phyloP scores from a whole-genome alignment of 2,888 invertebrate genomes.

The Tanaodytes sp. region DNA sequence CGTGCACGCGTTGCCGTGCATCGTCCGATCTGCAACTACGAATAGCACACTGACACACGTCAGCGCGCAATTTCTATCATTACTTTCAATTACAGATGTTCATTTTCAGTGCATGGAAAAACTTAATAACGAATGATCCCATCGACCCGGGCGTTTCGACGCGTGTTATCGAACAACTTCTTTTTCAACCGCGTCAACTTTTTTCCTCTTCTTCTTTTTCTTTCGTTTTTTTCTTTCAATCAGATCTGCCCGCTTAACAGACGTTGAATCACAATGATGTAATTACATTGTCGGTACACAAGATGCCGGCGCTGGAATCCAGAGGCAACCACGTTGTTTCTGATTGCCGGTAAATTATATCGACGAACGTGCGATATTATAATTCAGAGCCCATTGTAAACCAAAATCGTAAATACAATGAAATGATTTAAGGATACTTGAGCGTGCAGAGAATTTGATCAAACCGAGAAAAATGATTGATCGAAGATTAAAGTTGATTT shows the following conservation, averaged over 20 bases:
- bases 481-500: too few relatives aligned
- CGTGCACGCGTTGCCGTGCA: slow-evolving; percentile 39
- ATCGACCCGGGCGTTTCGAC: slow-evolving; percentile 30
- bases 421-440: too few relatives aligned
- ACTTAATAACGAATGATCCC: slow-evolving; percentile 48
- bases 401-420: not conserved
- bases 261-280: slow-evolving; percentile 10
- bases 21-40: slow-evolving; percentile 39
- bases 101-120: slow-evolving; percentile 46
- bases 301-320: too few relatives aligned
- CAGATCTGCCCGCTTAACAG: slow-evolving; percentile 25
- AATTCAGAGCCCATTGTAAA: too few relatives aligned
- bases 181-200: slow-evolving; percentile 27
- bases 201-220: not conserved
- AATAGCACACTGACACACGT: slow-evolving; percentile 36
- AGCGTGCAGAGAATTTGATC: too few relatives aligned
- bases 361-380: too few relatives aligned
- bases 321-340: too few relatives aligned
- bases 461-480: too few relatives aligned
- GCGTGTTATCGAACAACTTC: slow-evolving; percentile 23
- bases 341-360: too few relatives aligned
- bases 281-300: slow-evolving; percentile 27
- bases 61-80: slow-evolving; percentile 51
- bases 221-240: slow-evolving; percentile 21
- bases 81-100: slow-evolving; percentile 53